Evolutionary conservation across 2,888 invertebrate species (phyloP).

Genomic region (Ctenicera cuprea): DNA sequence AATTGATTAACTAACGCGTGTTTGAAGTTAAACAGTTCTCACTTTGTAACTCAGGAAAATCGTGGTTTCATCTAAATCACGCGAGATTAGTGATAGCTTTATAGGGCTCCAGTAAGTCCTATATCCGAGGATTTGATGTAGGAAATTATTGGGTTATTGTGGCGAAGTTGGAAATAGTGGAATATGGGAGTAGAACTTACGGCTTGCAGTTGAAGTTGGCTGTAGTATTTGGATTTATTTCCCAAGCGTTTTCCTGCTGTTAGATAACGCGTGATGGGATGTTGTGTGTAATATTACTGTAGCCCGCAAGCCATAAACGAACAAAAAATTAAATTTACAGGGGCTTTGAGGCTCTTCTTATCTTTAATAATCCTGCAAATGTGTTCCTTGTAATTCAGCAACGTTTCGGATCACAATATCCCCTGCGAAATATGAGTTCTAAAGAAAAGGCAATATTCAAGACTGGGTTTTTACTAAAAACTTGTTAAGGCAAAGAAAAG

Average conservation of each 20-base stretch:
- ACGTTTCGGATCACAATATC: constrained; percentile 19
- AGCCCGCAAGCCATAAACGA: neutral
- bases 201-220: neutral
- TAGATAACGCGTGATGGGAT: neutral
- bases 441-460: constrained; percentile 13
- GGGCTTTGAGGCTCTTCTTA: constrained; percentile 12
- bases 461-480: neutral
- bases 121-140: constrained; percentile 35
- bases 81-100: constrained; percentile 38
- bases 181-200: neutral
- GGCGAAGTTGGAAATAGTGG: neutral
- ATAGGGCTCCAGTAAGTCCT: constrained; percentile 20
- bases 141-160: constrained; percentile 26
- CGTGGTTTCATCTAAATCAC: constrained; percentile 36
- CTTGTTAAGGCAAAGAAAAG: constrained; percentile 23
- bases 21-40: constrained; percentile 30
- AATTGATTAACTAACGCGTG: constrained; percentile 32
- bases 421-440: constrained; percentile 2
- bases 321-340: constrained; percentile 20
- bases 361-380: constrained; percentile 12
- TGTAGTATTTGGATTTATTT: neutral
- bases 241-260: neutral
- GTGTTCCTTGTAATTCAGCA: constrained; percentile 14
- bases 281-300: constrained; percentile 17
- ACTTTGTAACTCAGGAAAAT: constrained; percentile 37